These are phyloP conservation scores for Seriola dumerili DNA, from an alignment of 2,113 vertebrate species.

Conservation along the genomic window DNA sequence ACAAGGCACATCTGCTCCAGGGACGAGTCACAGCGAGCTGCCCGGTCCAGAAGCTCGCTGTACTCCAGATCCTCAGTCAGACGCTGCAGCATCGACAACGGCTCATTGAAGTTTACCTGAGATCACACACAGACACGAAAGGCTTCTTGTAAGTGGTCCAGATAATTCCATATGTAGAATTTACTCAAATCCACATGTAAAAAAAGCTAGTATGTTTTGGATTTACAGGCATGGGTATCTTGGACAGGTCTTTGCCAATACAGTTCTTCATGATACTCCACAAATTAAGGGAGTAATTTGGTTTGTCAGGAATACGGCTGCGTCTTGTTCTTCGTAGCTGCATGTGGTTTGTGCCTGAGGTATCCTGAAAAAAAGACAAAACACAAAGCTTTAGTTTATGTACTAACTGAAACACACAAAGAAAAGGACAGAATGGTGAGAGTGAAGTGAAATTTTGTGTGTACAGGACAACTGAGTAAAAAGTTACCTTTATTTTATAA, in stretches of 20 bases:
- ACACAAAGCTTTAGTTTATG: neutral
- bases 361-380: constrained; percentile 64
- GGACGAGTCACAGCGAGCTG: constrained; percentile 80
- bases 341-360: constrained; percentile 77
- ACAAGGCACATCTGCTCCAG: constrained; percentile 85
- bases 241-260: constrained; percentile 96
- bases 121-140: neutral
- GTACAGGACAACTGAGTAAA: neutral
- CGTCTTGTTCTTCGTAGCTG: constrained; percentile 78
- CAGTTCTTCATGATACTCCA: constrained; percentile 91
- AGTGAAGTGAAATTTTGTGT: neutral
- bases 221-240: constrained; percentile 95
- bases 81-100: constrained; percentile 93
- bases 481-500: neutral
- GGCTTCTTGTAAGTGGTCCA: neutral
- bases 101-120: constrained; percentile 91
- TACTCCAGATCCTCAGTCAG: constrained; percentile 96
- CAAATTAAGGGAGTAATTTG: constrained; percentile 84
- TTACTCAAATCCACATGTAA: neutral
- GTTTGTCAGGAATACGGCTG: constrained; percentile 83
- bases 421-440: neutral
- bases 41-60: constrained; percentile 93
- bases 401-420: neutral
- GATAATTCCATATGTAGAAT: neutral
- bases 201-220: neutral